Conservation (phyloP, 2,113 vertebrate species). For the Sminthopsis crassicaudata region DNA sequence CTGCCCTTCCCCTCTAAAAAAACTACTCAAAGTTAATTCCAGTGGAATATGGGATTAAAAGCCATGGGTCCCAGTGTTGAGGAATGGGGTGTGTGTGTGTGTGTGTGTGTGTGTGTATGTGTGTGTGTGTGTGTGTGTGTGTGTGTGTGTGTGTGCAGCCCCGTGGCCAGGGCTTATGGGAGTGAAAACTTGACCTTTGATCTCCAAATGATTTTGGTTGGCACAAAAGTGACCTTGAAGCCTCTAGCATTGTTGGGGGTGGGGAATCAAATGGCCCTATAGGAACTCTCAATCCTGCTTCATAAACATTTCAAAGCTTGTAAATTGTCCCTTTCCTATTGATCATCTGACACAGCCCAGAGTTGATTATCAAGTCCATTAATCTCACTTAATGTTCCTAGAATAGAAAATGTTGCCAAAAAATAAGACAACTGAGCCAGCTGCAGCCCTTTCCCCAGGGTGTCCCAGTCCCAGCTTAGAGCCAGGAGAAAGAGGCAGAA, state of each 20-base stretch:
- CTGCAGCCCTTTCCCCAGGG: background rate
- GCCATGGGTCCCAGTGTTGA: background rate
- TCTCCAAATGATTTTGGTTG: background rate
- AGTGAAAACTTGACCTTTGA: background rate
- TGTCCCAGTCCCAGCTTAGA: background rate
- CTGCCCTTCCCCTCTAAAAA: background rate
- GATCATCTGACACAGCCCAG: background rate
- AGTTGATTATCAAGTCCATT: conserved; percentile 1
- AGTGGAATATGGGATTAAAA: background rate
- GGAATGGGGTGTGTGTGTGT: background rate
- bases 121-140: background rate
- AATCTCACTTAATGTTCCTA: background rate
- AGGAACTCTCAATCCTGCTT: background rate
- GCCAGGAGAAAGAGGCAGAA: background rate
- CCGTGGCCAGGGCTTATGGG: background rate
- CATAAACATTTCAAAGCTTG: background rate
- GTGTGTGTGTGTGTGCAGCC: background rate
- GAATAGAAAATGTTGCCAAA: background rate
- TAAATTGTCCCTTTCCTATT: background rate
- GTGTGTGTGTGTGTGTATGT: background rate
- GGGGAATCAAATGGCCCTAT: background rate
- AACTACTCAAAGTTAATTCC: background rate
- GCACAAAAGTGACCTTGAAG: background rate
- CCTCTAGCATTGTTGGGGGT: background rate
- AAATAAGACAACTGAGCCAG: background rate